Evolutionary conservation across 2,113 vertebrate genomes (phyloP), one percentile per base, ranked within the genome.

Genomic region (Coryphaenoides rupestris): DNA sequence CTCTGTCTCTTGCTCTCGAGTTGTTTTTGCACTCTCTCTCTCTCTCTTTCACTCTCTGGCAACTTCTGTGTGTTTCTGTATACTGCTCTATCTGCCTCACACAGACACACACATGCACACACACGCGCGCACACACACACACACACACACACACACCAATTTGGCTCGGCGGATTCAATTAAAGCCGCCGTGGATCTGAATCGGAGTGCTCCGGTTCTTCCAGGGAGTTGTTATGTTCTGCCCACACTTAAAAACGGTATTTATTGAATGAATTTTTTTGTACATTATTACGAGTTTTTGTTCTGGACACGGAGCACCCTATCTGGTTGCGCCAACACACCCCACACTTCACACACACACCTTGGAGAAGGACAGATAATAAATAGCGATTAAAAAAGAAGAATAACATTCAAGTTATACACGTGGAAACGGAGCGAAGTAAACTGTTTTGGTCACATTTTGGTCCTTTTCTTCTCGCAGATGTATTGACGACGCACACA

Each of bases 31-130:
- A 12, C 19, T 49, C 12, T 21, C 24, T n/a, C 52, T 12, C 19
- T 12, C 62, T 17, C 56, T 19, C 17, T 21, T 54, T 17, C 53
- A 17, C 45, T 55, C 15, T 47, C 47, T 26, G 68, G 66, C 62
- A 82, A 76, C 80, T 84, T 60, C 83, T 71, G 70, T 69, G 75
- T 72, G 80, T 78, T 70, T 7, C 7, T 49, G 70, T 54, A 14
- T n/a, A 17, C 10, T 49, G 13, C 40, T 81, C 71, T 83, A 26
- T 26, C 24, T 26, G 28, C 28, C 28, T 40, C 77, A 78, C 78
- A 23, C 26, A 59, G 33, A 60, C 23, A 59, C 24, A 52, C 19
- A 21, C 19, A 54, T 5, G 9, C 53, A 21, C 19, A 19, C 53
- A 21, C 19, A 19, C 53, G 4, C 50, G 4, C 50, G 2, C 50